Conservation (phyloP, 2,113 vertebrate species). For the Ivindomyrus marchei region DNA sequence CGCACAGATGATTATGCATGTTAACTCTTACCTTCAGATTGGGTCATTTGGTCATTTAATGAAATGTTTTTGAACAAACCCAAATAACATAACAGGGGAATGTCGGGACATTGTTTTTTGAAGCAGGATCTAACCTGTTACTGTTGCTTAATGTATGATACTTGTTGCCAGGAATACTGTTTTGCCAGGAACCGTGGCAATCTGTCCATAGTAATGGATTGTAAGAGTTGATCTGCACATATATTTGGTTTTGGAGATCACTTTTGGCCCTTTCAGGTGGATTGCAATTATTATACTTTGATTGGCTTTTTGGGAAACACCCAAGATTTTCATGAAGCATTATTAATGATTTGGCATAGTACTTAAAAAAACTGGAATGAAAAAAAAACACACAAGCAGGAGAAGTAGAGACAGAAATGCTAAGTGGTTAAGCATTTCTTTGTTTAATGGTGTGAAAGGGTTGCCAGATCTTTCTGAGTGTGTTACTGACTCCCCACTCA, state of each 20-base stretch:
- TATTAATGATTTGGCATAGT: not conserved
- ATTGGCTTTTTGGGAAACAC: not conserved
- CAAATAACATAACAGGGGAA: not conserved
- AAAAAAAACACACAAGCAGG: not conserved
- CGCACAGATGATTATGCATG: not conserved
- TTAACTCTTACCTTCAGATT: slow-evolving; percentile 18
- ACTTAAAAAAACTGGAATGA: not conserved
- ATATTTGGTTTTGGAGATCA: not conserved
- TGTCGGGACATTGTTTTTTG: not conserved
- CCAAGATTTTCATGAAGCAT: not conserved
- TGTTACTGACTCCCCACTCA: not conserved
- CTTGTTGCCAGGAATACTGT: not conserved
- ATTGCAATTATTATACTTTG: not conserved
- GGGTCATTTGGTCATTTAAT: not conserved
- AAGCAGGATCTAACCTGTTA: not conserved
- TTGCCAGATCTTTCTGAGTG: too few species aligned
- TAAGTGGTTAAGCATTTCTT: slow-evolving; percentile 48
- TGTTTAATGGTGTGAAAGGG: slow-evolving; percentile 30
- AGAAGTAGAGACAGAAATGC: not conserved
- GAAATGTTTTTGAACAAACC: not conserved
- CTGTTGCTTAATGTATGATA: not conserved
- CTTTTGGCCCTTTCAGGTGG: not conserved
- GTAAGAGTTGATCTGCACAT: not conserved
- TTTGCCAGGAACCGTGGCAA: not conserved
- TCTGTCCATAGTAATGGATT: not conserved